phyloP scores from a whole-genome alignment of 2,113 vertebrate species.

The Dipodomys merriami region DNA sequence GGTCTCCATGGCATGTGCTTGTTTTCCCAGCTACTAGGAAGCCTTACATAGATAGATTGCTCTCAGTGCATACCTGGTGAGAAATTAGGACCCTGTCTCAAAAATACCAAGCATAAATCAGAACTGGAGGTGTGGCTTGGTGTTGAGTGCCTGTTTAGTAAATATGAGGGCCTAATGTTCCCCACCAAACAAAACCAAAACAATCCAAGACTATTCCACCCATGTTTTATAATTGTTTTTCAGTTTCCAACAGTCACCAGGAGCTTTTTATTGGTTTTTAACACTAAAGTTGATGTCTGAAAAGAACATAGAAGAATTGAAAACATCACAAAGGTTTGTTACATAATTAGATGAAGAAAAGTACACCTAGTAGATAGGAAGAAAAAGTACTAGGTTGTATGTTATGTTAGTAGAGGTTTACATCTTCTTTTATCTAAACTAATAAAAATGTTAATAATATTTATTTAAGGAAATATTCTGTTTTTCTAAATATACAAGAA shows the following conservation, averaged over 20 bases:
- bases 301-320: neutral
- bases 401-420: constrained; percentile 25
- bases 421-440: neutral
- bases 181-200: too few relatives aligned
- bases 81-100: too few relatives aligned
- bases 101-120: too few relatives aligned
- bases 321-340: neutral
- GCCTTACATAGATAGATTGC: too few relatives aligned
- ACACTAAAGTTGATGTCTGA: neutral
- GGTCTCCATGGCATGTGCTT: too few relatives aligned
- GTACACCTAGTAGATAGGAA: neutral
- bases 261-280: neutral
- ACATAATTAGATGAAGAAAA: neutral
- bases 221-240: neutral
- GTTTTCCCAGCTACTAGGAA: too few relatives aligned
- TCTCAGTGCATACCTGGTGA: too few relatives aligned
- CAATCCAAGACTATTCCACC: neutral
- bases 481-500: neutral
- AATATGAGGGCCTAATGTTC: too few relatives aligned
- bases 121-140: too few relatives aligned
- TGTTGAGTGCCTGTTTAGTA: too few relatives aligned
- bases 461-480: neutral
- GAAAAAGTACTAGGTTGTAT: neutral
- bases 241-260: neutral
- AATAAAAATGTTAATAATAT: neutral